phyloP scores from a whole-genome alignment of 2,113 vertebrate species.

The Lagopus leucura region DNA sequence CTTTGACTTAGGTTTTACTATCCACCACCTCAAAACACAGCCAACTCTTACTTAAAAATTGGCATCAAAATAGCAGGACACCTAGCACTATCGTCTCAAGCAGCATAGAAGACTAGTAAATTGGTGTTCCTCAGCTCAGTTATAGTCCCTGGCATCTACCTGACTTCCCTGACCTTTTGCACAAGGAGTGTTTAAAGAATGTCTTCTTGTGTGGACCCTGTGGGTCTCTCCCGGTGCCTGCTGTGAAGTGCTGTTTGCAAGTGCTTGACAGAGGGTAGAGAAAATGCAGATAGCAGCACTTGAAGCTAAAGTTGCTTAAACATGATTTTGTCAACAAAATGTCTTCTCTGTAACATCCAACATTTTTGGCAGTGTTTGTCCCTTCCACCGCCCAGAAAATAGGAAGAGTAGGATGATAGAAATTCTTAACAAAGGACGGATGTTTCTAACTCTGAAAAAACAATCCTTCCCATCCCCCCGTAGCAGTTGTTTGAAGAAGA shows the following conservation, averaged over 20 bases:
- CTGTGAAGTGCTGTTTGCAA: background rate
- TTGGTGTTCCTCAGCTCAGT: background rate
- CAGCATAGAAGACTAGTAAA: background rate
- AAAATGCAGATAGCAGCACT: background rate
- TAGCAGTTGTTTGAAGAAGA: background rate
- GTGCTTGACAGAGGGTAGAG: background rate
- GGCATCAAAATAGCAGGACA: background rate
- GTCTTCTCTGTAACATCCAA: background rate
- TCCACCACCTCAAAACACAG: background rate
- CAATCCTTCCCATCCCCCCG: background rate
- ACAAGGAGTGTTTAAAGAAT: background rate
- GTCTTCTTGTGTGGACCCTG: rapidly evolving
- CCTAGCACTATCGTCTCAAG: background rate
- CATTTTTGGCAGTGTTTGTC: background rate
- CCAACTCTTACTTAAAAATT: background rate
- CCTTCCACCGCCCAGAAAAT: background rate
- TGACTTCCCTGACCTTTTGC: background rate
- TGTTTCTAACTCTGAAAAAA: conserved; percentile 14
- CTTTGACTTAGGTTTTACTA: background rate
- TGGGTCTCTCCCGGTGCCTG: background rate
- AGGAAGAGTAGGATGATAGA: conserved; percentile 12
- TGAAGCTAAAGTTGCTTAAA: background rate
- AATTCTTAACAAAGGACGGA: conserved; percentile 26
- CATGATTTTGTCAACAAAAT: background rate
- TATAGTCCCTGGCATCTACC: background rate